phyloP scores from a whole-genome alignment of 1,140 invertebrate genomes.

The Apis florea region DNA sequence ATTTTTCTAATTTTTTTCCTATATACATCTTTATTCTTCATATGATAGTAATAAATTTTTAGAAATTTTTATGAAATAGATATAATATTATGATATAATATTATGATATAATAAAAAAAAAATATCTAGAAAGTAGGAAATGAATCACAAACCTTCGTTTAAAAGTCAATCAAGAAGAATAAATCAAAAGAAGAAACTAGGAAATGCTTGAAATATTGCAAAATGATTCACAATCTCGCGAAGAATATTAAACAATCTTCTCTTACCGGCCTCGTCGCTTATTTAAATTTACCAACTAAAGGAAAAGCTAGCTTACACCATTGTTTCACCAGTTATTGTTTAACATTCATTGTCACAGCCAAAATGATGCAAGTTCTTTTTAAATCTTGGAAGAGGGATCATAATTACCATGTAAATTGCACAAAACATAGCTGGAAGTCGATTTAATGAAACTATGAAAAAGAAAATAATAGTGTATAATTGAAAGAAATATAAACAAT shows the following conservation, averaged over 20 bases:
- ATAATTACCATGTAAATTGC: constrained; percentile 23
- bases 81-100: too few species aligned
- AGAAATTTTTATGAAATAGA: too few species aligned
- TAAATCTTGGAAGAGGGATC: constrained; percentile 7
- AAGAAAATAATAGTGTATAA: neutral
- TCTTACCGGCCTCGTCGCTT: neutral
- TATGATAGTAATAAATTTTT: too few species aligned
- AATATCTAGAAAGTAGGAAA: too few species aligned
- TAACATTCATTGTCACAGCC: constrained; percentile 37
- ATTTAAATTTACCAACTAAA: constrained; percentile 39
- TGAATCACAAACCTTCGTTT: neutral
- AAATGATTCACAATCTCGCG: constrained; percentile 20
- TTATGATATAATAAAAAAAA: too few species aligned
- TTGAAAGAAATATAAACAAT: neutral
- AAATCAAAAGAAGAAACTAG: neutral
- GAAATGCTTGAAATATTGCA: constrained; percentile 2
- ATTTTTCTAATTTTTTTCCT: too few species aligned
- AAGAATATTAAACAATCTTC: constrained; percentile 33
- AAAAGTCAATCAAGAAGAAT: neutral
- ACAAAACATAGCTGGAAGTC: neutral
- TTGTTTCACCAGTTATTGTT: constrained; percentile 36
- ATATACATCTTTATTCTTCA: too few species aligned
- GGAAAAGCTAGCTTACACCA: constrained; percentile 20
- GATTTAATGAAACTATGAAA: neutral
- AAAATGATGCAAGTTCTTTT: constrained; percentile 36